Base-by-base conservation (phyloP, 2,113 vertebrate species). In the Melanerpes aurifrons region DNA sequence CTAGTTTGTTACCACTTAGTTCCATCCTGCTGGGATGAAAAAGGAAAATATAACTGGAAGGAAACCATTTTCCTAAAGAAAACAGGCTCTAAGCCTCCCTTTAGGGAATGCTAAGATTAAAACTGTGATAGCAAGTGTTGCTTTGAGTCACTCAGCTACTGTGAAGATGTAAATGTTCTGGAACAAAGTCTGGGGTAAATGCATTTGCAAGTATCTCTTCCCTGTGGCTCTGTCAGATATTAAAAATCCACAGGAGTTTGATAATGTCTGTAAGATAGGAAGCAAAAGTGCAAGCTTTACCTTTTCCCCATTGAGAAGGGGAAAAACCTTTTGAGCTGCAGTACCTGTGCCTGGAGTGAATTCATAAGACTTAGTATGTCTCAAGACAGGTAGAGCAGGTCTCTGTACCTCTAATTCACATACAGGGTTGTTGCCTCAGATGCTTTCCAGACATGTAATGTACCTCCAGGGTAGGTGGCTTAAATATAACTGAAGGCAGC, bases 371-470 rank as follows among this genome's bases (percentile, higher is more conserved):
- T 61, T 53, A 4, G 2, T 19, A 10, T 32, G 4, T 24, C 8
- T 17, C 1, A 7, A 26, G 21, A 73, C 56, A 22, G 5, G 10
- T 3, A 24, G 28, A n/a, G 17, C 3, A 43, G 35, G 45, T 63
- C 19, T 2, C 20, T 31, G 2, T 48, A 54, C 5, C 10, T 4
- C 4, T 1, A 0, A 1, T n/a, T 67, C 24, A 35, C 43, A 8
- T 17, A 17, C 4, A 35, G 18, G 10, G 22, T 54, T 53, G 8
- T 67, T 67, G 35, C 26, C 9, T 43, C 5, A 11, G 21, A 19
- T 62, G 26, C 24, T 48, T 48, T 26, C 48, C 3, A 5, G 19
- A 32, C 10, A 6, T 35, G 1, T 43, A 29, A n/a, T 5, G 6
- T 21, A 20, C 28, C 9, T 85, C 20, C 4, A 40, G 8, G 4